These are phyloP conservation scores for Vicugna pacos DNA, from an alignment of 2,113 vertebrate species.

Conservation along the genomic window DNA sequence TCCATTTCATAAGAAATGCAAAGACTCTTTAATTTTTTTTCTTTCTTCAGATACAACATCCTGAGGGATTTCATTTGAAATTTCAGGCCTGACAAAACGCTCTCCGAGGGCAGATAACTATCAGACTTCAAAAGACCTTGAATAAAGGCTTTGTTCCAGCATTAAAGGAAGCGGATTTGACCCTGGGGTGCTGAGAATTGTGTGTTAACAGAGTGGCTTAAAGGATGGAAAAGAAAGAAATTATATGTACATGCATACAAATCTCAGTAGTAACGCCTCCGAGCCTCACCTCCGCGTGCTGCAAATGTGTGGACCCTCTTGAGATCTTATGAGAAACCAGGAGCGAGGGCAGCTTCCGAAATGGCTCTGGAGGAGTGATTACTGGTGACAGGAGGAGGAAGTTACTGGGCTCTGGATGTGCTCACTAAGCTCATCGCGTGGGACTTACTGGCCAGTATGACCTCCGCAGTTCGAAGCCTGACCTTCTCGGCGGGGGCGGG, in stretches of 20 bases:
- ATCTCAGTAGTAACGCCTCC: rapidly evolving
- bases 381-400: not conserved
- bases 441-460: not conserved
- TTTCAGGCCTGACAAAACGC: not conserved
- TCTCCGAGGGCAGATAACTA: too few relatives aligned
- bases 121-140: not conserved
- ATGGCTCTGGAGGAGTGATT: too few relatives aligned
- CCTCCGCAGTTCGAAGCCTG: rapidly evolving
- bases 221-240: not conserved
- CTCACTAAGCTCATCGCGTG: too few relatives aligned
- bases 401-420: rapidly evolving
- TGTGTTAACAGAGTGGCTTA: not conserved
- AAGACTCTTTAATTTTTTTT: not conserved
- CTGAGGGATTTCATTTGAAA: not conserved
- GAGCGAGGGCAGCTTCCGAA: rapidly evolving
- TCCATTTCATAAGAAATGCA: too few relatives aligned
- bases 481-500: not conserved
- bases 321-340: rapidly evolving
- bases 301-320: not conserved
- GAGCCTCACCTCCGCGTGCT: not conserved
- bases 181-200: not conserved
- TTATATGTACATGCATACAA: too few relatives aligned
- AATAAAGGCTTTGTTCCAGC: not conserved
- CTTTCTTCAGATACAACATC: too few relatives aligned
- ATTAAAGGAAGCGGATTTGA: not conserved